A percentile compares a stretch with the other conserved stretches of the same genome.
Conservation (phyloP, 2,113 vertebrate genomes). For the Melanocharis versteri region DNA sequence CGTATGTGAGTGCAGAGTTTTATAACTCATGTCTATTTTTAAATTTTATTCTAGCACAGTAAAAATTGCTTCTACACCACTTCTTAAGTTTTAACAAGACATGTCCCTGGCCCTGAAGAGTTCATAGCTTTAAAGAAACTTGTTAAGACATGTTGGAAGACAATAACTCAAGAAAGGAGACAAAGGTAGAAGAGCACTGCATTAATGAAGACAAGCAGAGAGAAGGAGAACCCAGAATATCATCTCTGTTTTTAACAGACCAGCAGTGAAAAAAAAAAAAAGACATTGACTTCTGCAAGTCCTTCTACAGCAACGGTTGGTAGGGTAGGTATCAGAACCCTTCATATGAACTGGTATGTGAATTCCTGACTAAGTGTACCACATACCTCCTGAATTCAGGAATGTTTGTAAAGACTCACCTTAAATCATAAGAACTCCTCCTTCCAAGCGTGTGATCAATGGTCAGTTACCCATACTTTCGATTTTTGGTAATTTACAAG, state of each 20-base stretch:
- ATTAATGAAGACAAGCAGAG: neutral
- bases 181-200: neutral
- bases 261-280: neutral
- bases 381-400: neutral
- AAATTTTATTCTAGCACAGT: neutral
- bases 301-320: neutral
- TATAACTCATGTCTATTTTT: neutral
- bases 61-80: slow-evolving; percentile 1
- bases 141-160: slow-evolving; percentile 8
- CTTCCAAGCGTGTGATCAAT: neutral
- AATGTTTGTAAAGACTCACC: neutral
- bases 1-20: neutral
- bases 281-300: neutral
- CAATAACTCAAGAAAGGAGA: neutral
- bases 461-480: neutral
- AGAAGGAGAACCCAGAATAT: neutral
- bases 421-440: neutral
- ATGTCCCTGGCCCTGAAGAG: neutral
- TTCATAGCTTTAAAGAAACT: slow-evolving; percentile 9
- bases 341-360: neutral
- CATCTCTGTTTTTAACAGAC: neutral
- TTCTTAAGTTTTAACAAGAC: slow-evolving; percentile 8
- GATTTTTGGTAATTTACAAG: neutral
- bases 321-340: neutral
- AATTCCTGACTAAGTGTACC: neutral